Percentiles rank a stretch among this genome's conserved stretches.
These are phyloP conservation scores for Tympanoctomys barrerae DNA, from an alignment of 2,797 vertebrate species.

Conservation along the genomic window DNA sequence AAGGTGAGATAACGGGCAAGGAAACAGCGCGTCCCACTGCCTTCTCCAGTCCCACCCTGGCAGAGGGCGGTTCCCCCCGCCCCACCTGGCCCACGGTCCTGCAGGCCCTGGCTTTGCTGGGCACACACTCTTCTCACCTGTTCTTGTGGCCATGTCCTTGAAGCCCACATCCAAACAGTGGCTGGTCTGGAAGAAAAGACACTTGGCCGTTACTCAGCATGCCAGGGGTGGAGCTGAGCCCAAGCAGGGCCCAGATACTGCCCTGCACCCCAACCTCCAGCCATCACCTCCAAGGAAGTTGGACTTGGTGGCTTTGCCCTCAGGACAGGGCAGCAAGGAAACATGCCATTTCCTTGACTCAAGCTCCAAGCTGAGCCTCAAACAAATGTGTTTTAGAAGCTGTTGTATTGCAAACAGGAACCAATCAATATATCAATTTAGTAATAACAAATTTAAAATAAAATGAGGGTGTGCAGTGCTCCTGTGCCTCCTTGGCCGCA, in stretches of 20 bases:
- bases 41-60: rapidly evolving
- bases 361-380: neutral
- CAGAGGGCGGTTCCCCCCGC: rapidly evolving
- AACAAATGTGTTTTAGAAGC: neutral
- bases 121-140: neutral
- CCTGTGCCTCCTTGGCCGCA: neutral
- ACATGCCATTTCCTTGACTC: neutral
- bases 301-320: neutral
- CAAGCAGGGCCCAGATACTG: neutral
- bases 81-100: neutral
- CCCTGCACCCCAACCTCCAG: neutral
- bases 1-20: rapidly evolving
- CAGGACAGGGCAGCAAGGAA: neutral
- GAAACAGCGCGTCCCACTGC: rapidly evolving
- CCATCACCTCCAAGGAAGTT: neutral
- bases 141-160: neutral
- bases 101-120: neutral
- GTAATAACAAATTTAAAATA: neutral
- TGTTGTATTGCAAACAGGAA: neutral
- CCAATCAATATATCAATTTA: neutral
- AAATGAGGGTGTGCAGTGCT: neutral
- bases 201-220: neutral
- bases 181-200: neutral
- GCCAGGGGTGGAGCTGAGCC: neutral
- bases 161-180: neutral